Evolutionary conservation across 2,113 vertebrate genomes (phyloP), one percentile per base, ranked within the genome.

Genomic region (Rhinogobius similis): DNA sequence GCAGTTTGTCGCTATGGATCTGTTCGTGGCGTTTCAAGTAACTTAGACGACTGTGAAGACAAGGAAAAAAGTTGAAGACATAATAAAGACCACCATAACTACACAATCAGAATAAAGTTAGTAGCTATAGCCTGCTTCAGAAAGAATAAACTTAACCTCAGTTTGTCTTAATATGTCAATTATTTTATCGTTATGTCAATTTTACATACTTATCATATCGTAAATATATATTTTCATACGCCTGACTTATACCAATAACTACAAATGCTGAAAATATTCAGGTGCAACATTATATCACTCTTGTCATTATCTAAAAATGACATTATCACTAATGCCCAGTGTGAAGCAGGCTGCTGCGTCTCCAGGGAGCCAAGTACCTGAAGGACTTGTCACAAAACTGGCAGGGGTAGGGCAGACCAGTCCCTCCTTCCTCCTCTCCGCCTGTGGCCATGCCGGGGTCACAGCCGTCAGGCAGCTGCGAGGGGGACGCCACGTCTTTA

Each of bases 351-450:
- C 62, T 62, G 63, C 52, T 61, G 59, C 56, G 44, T 27, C 26
- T 41, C 8, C 16, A 1, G n/a, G 10, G 29, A 21, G 29, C 10
- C 20, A 13, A 4, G 23, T 83, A 90, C 90, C 98, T 98, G 93
- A 99, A 99, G 91, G 97, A 99, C 93, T 99, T 99, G 90, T 99
- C 97, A 74, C 97, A 99, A 92, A 99, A 99, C 95, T 99, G 97
- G 92, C 97, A 99, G 69, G 97, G 97, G 94, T 99, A 99, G 0
- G 97, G 97, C 91, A 99, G 94, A 75, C 97, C 97, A 2, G 96
- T 93, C 76, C 97, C 97, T 79, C 97, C 97, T 93, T 99, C 97
- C 91, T 98, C 97, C 91, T 98, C 97, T 41, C 96, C 90, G 1
- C 90, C 96, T 3, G 96, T 96, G 92, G 95, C 95, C 76, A 95